Base-by-base conservation (phyloP, 2,113 vertebrate genomes). In the Odontophorus gujanensis region DNA sequence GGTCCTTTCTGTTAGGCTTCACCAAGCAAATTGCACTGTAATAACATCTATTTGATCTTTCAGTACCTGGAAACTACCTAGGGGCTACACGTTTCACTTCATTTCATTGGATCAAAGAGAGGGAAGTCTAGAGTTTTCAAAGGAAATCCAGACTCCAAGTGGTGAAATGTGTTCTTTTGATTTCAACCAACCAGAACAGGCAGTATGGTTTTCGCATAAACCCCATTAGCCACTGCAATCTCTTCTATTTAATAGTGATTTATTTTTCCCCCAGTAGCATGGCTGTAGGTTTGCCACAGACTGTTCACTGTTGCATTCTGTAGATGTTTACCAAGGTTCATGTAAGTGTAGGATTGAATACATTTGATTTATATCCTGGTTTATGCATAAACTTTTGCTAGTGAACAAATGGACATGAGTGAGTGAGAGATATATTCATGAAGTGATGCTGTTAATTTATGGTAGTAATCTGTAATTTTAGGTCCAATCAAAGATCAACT, bases 41-140 rank as follows among this genome's bases (percentile, higher is more conserved):
- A 98, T 98, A 98, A 96, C 97, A 97, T 97, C 97, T 95, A 98
- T 98, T 98, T 98, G 96, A 98, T 97, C 97, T 97, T 96, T 83
- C 96, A 95, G 88, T 97, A 96, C 95, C 95, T 96, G 96, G 98
- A 98, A 97, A 90, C 85, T 97, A 96, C 97, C 97, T 95, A 91
- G 78, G 95, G 95, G 95, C 94, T 97, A 89, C 92, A 86, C 80
- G 93, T 97, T 97, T 97, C 92, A 96, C 92, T 97, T 96, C 90
- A 87, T 98, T 97, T 96, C 95, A 86, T 97, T 90, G 96, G 95
- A 97, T 97, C 96, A 98, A 97, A 98, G 95, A 82, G 76, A 85
- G 48, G 94, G 79, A 94, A 93, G 58, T 96, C 84, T 32, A 62
- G 78, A 84, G 80, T 81, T 95, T 96, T 95, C 93, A 97, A 97